Evolutionary conservation across 2,888 invertebrate species (phyloP), one percentile per base, ranked within the genome.

Genomic region (Arrhopalites spinosus): DNA sequence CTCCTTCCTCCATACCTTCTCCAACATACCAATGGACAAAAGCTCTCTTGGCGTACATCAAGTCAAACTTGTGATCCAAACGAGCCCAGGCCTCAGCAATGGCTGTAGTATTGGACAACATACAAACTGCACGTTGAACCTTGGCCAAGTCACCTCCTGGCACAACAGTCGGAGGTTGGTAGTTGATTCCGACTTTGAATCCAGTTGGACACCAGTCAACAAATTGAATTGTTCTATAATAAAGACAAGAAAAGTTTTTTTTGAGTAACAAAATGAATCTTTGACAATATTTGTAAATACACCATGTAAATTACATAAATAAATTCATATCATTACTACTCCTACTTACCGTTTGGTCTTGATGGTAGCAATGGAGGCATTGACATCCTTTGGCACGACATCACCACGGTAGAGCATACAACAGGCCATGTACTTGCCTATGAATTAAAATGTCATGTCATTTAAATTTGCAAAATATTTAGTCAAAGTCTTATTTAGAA

Each of bases 61-160:
- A 89, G 87, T 97, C 96, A 87, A 96, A 95, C 88, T 96, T 96
- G 88, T 95, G 96, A 88, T 97, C 96, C 79, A 97, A 89, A 85
- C 97, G 92, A 45, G 95, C 95, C 97, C 97, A 97, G 56, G 97
- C 97, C 86, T 97, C 96, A 30, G 95, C 96, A 86, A 97, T 97
- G 83, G 97, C 95, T 11, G 96, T 97, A 81, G 96, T 93, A 85
- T 95, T 96, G 75, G 93, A 91, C 76, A 95, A 88, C 92, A 95
- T 94, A 78, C 92, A 92, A 1, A 93, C 92, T 59, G 94, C 92
- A 80, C 93, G 88, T 78, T 95, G 90, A 29, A 92, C 88, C 77
- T 90, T 90, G 66, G 92, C 92, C 81, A 93, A 85, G 53, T 78
- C 78, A 25, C 78, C 78, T n/a, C 78, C 78, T 29, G 78, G 78